These are phyloP conservation scores for Gephyroberyx darwinii DNA, from an alignment of 2,797 vertebrate species.

Conservation along the genomic window DNA sequence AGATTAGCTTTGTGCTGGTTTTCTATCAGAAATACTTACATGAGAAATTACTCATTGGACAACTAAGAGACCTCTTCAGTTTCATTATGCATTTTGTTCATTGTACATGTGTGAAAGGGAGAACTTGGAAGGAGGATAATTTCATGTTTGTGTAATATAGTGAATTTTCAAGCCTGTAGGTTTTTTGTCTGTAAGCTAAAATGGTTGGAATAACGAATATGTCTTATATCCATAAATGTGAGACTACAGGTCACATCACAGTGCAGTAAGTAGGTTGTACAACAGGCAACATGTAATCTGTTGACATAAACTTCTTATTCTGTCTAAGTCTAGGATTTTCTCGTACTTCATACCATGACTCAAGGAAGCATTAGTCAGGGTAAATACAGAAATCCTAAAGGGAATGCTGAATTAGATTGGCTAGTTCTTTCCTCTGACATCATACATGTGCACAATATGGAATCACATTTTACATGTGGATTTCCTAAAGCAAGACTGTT, in stretches of 20 bases:
- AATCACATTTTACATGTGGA: too few species aligned
- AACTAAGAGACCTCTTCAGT: neutral
- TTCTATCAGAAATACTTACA: neutral
- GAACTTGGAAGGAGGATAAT: neutral
- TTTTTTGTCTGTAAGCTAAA: too few species aligned
- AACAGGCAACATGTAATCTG: slow-evolving; percentile 24
- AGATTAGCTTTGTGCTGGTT: neutral
- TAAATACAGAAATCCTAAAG: neutral
- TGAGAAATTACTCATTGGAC: neutral
- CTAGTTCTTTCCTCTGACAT: too few species aligned
- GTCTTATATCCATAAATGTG: neutral
- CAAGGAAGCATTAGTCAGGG: slow-evolving; percentile 9
- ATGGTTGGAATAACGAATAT: too few species aligned
- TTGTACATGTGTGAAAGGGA: neutral
- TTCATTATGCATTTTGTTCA: neutral
- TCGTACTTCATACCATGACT: slow-evolving; percentile 20
- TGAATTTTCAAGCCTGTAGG: too few species aligned
- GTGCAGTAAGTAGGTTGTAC: slow-evolving; percentile 5
- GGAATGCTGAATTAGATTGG: neutral
- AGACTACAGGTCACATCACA: neutral
- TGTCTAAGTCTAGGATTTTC: slow-evolving; percentile 21
- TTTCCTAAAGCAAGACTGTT: too few species aligned
- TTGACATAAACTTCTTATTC: slow-evolving; percentile 2
- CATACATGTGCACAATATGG: too few species aligned
- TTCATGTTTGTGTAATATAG: too few species aligned